Evolutionary conservation across 2,113 vertebrate species (phyloP).

Genomic region (Himantopus leucocephalus): DNA sequence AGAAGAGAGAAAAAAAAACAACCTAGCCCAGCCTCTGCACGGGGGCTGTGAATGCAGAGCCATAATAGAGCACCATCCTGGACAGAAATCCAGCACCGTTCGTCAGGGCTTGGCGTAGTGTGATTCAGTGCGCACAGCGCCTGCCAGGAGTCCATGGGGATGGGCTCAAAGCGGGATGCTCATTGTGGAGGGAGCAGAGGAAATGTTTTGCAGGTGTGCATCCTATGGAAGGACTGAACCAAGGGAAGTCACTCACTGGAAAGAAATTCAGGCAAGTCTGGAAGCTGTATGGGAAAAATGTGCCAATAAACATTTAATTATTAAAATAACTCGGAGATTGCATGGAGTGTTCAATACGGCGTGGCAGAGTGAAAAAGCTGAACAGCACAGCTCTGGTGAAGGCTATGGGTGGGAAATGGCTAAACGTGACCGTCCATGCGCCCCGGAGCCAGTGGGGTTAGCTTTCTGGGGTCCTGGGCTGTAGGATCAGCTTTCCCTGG

Average conservation of each 20-base stretch:
- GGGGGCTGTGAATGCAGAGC: neutral
- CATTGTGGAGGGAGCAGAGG: neutral
- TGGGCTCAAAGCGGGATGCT: neutral
- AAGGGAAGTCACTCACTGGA: neutral
- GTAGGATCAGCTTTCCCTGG: neutral
- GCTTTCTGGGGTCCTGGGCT: neutral
- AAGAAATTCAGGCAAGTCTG: neutral
- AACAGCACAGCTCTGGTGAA: neutral
- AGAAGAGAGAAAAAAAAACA: slow-evolving; percentile 3
- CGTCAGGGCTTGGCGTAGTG: neutral
- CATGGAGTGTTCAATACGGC: neutral
- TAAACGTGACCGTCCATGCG: neutral
- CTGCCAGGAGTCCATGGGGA: neutral
- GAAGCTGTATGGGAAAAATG: neutral
- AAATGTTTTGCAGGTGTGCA: neutral
- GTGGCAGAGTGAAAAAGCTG: neutral
- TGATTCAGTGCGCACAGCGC: neutral
- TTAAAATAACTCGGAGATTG: neutral
- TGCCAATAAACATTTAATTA: slow-evolving; percentile 50
- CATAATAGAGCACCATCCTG: neutral
- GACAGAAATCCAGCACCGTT: neutral
- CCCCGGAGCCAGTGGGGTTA: neutral
- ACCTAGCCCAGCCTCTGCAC: neutral
- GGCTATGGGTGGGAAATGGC: neutral
- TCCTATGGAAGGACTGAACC: neutral